A percentile compares a stretch with the other conserved stretches of the same genome.
phyloP scores from a whole-genome alignment of 2,113 vertebrate genomes.

The Ameiurus melas region DNA sequence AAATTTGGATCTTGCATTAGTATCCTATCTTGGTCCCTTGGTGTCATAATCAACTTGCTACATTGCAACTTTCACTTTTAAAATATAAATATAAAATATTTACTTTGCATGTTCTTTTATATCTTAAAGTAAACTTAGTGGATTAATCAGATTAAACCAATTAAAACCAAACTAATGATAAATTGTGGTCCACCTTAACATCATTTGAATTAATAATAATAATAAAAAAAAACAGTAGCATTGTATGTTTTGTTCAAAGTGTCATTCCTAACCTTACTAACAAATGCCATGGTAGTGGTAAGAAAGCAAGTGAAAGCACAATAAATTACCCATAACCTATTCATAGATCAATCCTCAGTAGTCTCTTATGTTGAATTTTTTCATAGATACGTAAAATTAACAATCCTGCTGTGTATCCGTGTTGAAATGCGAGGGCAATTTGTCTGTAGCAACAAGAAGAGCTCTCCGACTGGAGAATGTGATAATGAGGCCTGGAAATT shows the following conservation, averaged over 20 bases:
- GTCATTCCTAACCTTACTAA: neutral
- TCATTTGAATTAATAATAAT: neutral
- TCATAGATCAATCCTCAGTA: constrained; percentile 1
- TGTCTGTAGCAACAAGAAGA: constrained; percentile 72
- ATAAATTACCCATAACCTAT: constrained; percentile 9
- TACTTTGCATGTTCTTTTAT: neutral
- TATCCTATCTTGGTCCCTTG: neutral
- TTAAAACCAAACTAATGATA: neutral
- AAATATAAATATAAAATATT: neutral
- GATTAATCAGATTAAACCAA: neutral
- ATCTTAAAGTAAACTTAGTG: neutral
- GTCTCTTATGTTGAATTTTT: constrained; percentile 23
- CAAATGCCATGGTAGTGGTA: constrained; percentile 16
- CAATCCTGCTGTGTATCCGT: constrained; percentile 41
- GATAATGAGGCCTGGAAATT: constrained; percentile 72
- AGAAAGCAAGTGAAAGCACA: neutral
- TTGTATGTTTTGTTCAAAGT: neutral
- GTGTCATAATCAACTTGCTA: neutral
- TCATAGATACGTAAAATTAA: constrained; percentile 58
- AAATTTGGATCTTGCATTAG: neutral
- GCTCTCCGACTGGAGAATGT: constrained; percentile 75
- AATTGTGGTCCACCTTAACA: neutral
- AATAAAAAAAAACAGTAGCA: neutral
- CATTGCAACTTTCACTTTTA: neutral
- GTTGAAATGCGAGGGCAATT: constrained; percentile 65